Evolutionary conservation across 1,140 invertebrate species (phyloP).

Genomic region (Drosophila teissieri): DNA sequence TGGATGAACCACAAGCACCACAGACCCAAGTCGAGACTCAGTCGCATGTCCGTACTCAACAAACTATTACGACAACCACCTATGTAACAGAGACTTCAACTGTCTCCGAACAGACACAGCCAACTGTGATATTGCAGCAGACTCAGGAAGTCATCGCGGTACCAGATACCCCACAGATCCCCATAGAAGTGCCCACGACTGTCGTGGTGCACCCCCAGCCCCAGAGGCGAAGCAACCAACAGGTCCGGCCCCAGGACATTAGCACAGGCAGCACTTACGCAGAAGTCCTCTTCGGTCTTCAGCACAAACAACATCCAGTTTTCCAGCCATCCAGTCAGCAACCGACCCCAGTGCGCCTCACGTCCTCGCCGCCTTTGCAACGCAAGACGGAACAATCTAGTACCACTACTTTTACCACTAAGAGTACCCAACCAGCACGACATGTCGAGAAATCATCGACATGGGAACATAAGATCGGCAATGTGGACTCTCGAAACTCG

Average conservation of each 20-base stretch:
- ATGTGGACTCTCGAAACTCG: constrained; percentile 51
- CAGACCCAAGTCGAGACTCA: background rate
- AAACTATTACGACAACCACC: constrained; percentile 31
- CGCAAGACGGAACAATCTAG: constrained; percentile 46
- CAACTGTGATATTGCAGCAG: constrained; percentile 67
- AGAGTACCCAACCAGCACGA: constrained; percentile 40
- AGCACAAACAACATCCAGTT: constrained; percentile 65
- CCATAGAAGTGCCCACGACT: constrained; percentile 2
- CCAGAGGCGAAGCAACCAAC: constrained; percentile 40
- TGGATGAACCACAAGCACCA: constrained; percentile 21
- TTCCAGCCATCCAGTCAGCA: constrained; percentile 87
- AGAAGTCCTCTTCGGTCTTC: constrained; percentile 80
- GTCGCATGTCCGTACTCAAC: constrained; percentile 13
- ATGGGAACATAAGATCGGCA: constrained; percentile 69
- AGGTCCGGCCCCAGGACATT: constrained; percentile 51
- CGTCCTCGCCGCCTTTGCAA: constrained; percentile 48
- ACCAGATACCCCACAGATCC: constrained; percentile 7
- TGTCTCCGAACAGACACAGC: constrained; percentile 44
- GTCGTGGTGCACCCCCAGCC: constrained; percentile 49
- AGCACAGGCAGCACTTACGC: constrained; percentile 77
- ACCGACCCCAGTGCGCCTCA: constrained; percentile 80
- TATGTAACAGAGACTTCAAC: constrained; percentile 50
- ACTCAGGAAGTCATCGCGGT: constrained; percentile 25
- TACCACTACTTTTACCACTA: constrained; percentile 44
- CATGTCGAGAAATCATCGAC: constrained; percentile 71